Base-by-base conservation (phyloP, 2,888 invertebrate species). In the Ectobius pallidus region DNA sequence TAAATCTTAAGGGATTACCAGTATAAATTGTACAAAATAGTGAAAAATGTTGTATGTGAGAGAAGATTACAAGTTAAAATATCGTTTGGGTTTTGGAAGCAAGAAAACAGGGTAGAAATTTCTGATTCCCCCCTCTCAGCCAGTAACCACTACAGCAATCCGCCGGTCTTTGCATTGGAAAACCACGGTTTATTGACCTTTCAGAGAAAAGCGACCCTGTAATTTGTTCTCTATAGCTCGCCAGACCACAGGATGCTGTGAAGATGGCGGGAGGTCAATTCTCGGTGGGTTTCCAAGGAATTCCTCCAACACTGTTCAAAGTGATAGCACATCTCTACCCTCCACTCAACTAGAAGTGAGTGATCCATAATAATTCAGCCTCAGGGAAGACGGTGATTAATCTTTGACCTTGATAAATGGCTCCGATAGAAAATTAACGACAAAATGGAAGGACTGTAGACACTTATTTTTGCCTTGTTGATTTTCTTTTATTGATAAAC, bases 141-240 rank as follows among this genome's bases (percentile, higher is more conserved):
- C 27, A 22, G 14, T 2, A 22, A 27, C 27, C 55, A 27, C 46
- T 14, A n/a, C 46, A n/a, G 11, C 46, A n/a, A 55, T 27, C 55
- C 27, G 14, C 14, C n/a, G 27, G 55, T 55, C 55, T 55, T 55
- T 55, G 14, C 55, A 55, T 27, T 3, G 27, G 55, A 55, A 11
- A 55, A 16, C 27, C 55, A 55, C 27, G 27, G 55, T 55, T 55
- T 55, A 55, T 55, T 55, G 55, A 55, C 27, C 55, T 55, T 55
- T 55, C 55, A 55, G 27, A 55, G 22, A 14, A 27, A 4, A 3
- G 27, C 9, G 55, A 55, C 27, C 49, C 55, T 27, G 27, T 27
- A 18, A 25, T 55, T 55, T 55, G 55, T 55, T 55, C 25, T 7
- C 55, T n/a, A 55, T 25, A 27, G 55, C 55, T 11, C 2, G 2